Percentiles rank a stretch among this genome's conserved stretches.
These are phyloP conservation scores for Amblyraja radiata DNA, from an alignment of 2,797 vertebrate species.

Conservation along the genomic window DNA sequence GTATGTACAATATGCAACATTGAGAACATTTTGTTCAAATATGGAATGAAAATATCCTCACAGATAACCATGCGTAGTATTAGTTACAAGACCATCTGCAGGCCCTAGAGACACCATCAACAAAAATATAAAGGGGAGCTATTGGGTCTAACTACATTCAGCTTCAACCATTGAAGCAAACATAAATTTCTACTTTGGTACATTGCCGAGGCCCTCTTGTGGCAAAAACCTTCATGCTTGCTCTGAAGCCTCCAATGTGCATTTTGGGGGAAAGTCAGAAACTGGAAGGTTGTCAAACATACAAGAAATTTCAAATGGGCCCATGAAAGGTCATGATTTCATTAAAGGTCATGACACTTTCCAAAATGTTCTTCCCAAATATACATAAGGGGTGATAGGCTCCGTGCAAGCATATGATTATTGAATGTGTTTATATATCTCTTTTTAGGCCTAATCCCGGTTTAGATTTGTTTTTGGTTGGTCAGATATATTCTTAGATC, in stretches of 20 bases:
- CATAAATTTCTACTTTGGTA: neutral
- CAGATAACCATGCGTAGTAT: neutral
- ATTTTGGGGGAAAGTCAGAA: neutral
- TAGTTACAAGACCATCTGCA: neutral
- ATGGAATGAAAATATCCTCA: too few relatives aligned
- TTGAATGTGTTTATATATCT: neutral
- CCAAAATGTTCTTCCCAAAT: too few relatives aligned
- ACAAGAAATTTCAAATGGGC: neutral
- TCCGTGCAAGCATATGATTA: neutral
- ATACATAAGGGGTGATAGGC: too few relatives aligned
- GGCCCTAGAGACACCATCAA: neutral
- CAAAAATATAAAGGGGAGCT: neutral
- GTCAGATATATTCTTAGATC: too few relatives aligned
- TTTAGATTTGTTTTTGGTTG: neutral
- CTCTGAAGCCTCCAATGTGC: neutral
- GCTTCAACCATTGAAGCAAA: neutral
- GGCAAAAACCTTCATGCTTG: neutral
- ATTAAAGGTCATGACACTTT: neutral
- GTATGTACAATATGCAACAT: too few relatives aligned
- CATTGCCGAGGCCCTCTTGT: conserved; percentile 1
- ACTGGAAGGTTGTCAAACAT: neutral
- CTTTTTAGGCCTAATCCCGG: neutral
- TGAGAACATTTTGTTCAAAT: too few relatives aligned
- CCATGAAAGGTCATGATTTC: neutral
- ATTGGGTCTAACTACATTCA: neutral